These are phyloP conservation scores for Dryoscopus gambensis DNA, from an alignment of 2,113 vertebrate species.

Conservation along the genomic window DNA sequence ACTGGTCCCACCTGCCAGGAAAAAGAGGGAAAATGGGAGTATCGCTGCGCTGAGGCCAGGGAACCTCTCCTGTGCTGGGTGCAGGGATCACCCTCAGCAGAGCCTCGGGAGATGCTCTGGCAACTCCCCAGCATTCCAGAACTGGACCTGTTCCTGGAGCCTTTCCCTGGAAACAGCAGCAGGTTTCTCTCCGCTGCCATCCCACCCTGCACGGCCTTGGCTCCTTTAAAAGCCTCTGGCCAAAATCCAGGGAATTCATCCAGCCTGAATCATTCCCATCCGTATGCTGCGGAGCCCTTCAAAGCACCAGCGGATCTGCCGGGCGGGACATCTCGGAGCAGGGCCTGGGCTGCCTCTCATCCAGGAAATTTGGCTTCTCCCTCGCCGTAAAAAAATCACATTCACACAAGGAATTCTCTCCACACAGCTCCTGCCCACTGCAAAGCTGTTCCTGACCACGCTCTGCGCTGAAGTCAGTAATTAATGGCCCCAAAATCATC, in stretches of 20 bases:
- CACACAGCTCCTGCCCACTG: neutral
- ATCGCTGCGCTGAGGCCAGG: neutral
- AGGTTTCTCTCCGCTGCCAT: neutral
- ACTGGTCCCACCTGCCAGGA: neutral
- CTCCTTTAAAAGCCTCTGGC: neutral
- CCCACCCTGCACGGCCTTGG: neutral
- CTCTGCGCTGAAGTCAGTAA: neutral
- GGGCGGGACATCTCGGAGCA: neutral
- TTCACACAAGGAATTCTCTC: neutral
- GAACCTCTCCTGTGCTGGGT: neutral
- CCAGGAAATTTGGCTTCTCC: neutral
- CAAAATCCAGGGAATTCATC: neutral
- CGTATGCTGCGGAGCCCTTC: neutral
- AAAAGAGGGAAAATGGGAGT: neutral
- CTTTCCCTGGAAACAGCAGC: neutral
- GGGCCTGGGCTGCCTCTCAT: neutral
- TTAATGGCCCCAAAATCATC: neutral
- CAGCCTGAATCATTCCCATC: conserved; percentile 29
- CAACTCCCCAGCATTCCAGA: neutral
- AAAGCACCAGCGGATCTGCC: neutral
- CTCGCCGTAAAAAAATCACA: neutral
- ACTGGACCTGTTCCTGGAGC: neutral
- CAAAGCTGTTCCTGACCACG: neutral
- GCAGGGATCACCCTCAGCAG: neutral
- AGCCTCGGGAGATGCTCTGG: neutral